phyloP scores from a whole-genome alignment of 2,113 vertebrate species.

The Semnornis frantzii region DNA sequence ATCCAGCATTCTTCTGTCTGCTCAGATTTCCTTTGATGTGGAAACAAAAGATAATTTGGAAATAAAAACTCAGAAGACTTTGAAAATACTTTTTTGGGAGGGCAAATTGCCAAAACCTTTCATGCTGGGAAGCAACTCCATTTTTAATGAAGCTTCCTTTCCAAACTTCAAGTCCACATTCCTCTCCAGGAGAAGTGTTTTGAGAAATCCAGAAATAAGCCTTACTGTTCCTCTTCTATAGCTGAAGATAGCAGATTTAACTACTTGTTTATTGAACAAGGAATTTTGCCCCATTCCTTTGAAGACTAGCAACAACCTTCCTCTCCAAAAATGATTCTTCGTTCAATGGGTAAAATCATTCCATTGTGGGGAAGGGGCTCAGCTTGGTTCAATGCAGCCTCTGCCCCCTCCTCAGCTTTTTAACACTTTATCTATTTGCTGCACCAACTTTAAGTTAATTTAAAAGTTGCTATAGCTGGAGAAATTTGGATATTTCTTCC shows the following conservation, averaged over 20 bases:
- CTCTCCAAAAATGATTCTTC: background rate
- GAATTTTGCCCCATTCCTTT: background rate
- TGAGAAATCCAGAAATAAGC: constrained; percentile 4
- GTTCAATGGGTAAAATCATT: background rate
- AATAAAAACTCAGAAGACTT: constrained; percentile 41
- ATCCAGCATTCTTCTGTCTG: background rate
- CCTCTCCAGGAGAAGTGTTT: background rate
- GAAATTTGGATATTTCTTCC: background rate
- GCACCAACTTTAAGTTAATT: background rate
- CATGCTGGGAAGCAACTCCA: constrained; percentile 13
- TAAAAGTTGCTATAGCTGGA: background rate
- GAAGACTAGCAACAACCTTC: background rate
- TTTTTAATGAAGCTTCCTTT: constrained; percentile 28
- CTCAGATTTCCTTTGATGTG: constrained; percentile 31
- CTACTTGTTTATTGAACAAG: background rate
- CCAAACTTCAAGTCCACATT: background rate
- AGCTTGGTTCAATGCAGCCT: background rate
- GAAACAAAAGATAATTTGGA: constrained; percentile 44
- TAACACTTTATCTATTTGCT: background rate
- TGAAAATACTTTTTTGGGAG: constrained; percentile 19
- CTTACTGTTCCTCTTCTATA: background rate
- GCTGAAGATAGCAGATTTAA: background rate
- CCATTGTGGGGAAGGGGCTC: background rate
- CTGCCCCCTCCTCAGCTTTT: background rate
- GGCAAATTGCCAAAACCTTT: constrained; percentile 32